phyloP scores from a whole-genome alignment of 1,140 invertebrate species.

The Spodoptera frugiperda region DNA sequence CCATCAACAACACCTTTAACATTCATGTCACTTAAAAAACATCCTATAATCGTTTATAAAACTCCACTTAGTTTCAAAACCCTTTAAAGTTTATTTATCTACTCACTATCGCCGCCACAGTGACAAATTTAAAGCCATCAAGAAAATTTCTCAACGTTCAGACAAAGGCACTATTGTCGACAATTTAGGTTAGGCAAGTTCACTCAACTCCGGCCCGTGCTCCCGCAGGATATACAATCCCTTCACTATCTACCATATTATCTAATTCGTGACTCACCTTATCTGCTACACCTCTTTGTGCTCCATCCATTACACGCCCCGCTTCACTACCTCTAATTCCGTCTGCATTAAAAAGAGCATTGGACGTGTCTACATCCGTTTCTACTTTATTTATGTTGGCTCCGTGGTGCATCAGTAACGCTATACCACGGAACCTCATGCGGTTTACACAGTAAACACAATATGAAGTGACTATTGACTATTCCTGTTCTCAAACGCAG shows the following conservation, averaged over 20 bases:
- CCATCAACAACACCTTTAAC: background rate
- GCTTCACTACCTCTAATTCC: background rate
- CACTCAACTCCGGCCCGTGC: constrained; percentile 73
- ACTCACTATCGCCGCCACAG: constrained; percentile 58
- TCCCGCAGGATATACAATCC: constrained; percentile 75
- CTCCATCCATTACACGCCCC: constrained; percentile 61
- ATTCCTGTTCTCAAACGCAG: constrained; percentile 76
- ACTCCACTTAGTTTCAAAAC: constrained; percentile 15
- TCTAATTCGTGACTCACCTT: constrained; percentile 9
- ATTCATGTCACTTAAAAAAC: background rate
- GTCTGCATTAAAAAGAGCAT: constrained; percentile 37
- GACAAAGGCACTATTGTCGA: constrained; percentile 78
- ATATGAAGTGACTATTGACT: constrained; percentile 85
- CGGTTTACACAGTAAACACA: constrained; percentile 81
- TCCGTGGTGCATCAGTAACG: constrained; percentile 62
- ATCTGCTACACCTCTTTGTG: constrained; percentile 33
- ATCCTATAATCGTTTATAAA: constrained; percentile 12
- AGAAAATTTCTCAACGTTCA: constrained; percentile 73
- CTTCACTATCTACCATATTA: constrained; percentile 56
- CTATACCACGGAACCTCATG: constrained; percentile 77
- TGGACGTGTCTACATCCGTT: constrained; percentile 49
- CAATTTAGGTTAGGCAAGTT: constrained; percentile 82
- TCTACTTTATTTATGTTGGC: constrained; percentile 30
- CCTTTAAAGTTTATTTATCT: constrained; percentile 54
- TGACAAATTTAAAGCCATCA: constrained; percentile 65